Percentiles rank a stretch among this genome's conserved stretches.
Conservation (phyloP, 2,797 vertebrate species). For the Malurus splendens region DNA sequence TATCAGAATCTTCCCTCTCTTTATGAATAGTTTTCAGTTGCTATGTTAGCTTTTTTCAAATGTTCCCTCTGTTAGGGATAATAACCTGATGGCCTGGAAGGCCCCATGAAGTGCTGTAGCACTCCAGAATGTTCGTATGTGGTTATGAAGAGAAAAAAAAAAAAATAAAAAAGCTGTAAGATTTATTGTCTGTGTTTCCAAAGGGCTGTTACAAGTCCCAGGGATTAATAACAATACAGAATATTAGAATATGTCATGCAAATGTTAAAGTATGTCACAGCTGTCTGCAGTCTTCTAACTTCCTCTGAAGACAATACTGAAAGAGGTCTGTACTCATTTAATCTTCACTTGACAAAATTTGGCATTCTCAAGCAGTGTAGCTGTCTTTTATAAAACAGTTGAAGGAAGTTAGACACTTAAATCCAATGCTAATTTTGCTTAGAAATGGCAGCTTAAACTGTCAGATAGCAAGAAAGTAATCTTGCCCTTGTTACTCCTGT, state of each 20-base stretch:
- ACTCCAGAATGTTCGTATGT: background rate
- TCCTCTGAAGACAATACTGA: background rate
- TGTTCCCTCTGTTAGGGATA: background rate
- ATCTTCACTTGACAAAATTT: background rate
- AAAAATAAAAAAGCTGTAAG: too few species aligned
- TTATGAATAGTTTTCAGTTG: background rate
- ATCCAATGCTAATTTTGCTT: slow-evolving; percentile 22
- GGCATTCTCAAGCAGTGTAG: background rate
- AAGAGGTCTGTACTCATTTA: background rate
- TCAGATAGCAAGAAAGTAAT: slow-evolving; percentile 28
- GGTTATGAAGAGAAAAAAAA: background rate
- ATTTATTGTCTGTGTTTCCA: background rate
- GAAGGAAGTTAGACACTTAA: slow-evolving; percentile 4
- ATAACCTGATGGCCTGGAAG: background rate
- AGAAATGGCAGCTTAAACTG: slow-evolving; percentile 22
- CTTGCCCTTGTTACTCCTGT: slow-evolving; percentile 35
- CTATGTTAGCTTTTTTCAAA: background rate
- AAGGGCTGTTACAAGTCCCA: background rate
- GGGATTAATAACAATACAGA: background rate
- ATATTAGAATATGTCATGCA: background rate
- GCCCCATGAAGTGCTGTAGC: background rate
- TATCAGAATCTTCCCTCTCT: background rate
- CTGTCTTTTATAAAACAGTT: background rate
- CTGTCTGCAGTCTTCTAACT: background rate
- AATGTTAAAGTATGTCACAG: background rate